These are phyloP conservation scores for Aphelenchoides bicaudatus DNA, from an alignment of 2,888 invertebrate species.

Conservation along the genomic window DNA sequence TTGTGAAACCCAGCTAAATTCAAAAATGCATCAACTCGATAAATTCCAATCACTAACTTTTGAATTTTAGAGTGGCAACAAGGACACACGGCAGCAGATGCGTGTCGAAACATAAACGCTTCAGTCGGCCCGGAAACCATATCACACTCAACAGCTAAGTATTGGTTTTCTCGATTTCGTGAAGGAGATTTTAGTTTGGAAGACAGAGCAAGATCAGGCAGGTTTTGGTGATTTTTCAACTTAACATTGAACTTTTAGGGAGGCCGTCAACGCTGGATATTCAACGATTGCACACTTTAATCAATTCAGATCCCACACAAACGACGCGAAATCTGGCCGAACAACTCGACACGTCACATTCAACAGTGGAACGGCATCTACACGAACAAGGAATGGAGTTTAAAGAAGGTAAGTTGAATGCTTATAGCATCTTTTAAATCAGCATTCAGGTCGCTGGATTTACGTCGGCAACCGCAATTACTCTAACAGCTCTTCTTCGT, in stretches of 20 bases:
- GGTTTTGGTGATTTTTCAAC: conserved; percentile 65
- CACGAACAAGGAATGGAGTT: conserved; percentile 11
- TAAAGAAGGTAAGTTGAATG: too few relatives aligned
- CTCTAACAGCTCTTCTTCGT: too few relatives aligned
- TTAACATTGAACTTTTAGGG: too few relatives aligned
- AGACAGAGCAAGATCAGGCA: conserved; percentile 22
- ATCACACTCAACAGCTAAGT: conserved; percentile 11
- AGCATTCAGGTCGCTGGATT: conserved; percentile 8
- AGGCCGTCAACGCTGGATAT: conserved; percentile 3
- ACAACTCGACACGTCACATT: conserved; percentile 9
- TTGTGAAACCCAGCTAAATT: too few relatives aligned
- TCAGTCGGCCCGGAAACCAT: conserved; percentile 2
- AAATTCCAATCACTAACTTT: conserved; percentile 14
- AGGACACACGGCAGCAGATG: conserved; percentile 1
- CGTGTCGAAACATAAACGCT: not conserved
- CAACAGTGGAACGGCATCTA: conserved; percentile 13
- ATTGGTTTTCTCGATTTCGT: conserved; percentile 8
- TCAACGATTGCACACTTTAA: conserved; percentile 2
- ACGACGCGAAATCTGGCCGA: conserved; percentile 9
- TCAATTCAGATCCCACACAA: conserved; percentile 9
- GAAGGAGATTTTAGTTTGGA: conserved; percentile 5
- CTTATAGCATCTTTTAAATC: too few relatives aligned
- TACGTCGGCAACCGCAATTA: not conserved
- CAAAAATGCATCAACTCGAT: too few relatives aligned
- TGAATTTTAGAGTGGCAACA: conserved; percentile 1